Evolutionary conservation across 2,888 invertebrate genomes (phyloP).

Genomic region (Sclerodermus sp.): DNA sequence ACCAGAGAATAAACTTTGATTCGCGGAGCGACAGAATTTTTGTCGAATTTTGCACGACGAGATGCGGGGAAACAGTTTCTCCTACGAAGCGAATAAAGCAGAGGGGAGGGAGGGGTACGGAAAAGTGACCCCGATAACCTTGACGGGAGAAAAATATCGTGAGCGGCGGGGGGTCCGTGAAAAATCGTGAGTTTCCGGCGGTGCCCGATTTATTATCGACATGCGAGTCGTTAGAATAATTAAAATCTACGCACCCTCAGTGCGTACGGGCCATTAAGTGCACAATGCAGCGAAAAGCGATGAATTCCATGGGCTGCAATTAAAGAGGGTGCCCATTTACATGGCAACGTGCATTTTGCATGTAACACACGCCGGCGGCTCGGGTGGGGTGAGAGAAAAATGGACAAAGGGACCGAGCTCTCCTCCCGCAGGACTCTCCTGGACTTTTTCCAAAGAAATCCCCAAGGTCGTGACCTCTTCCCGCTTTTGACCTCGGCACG

Average conservation of each 20-base stretch:
- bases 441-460: conserved; percentile 47
- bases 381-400: conserved; percentile 33
- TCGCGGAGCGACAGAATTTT: too few species aligned
- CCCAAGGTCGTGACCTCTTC: conserved; percentile 47
- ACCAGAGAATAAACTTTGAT: too few species aligned
- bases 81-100: too few species aligned
- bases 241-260: conserved; percentile 34
- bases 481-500: conserved; percentile 23
- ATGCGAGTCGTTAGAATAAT: conserved; percentile 34
- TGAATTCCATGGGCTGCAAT: conserved; percentile 41
- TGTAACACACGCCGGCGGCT: conserved; percentile 37
- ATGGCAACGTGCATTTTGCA: conserved; percentile 47
- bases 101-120: too few species aligned
- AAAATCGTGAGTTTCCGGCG: conserved; percentile 23
- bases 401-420: conserved; percentile 20
- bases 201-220: conserved; percentile 31
- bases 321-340: conserved; percentile 46
- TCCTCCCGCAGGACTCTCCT: conserved; percentile 17
- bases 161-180: conserved; percentile 8
- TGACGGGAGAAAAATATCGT: not conserved
- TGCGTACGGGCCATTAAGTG: conserved; percentile 42
- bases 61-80: too few species aligned
- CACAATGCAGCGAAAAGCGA: conserved; percentile 28
- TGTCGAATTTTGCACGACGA: too few species aligned
- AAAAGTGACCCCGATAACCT: too few species aligned